Evolutionary conservation across 2,888 invertebrate species (phyloP).

Genomic region (Dugesia japonica): DNA sequence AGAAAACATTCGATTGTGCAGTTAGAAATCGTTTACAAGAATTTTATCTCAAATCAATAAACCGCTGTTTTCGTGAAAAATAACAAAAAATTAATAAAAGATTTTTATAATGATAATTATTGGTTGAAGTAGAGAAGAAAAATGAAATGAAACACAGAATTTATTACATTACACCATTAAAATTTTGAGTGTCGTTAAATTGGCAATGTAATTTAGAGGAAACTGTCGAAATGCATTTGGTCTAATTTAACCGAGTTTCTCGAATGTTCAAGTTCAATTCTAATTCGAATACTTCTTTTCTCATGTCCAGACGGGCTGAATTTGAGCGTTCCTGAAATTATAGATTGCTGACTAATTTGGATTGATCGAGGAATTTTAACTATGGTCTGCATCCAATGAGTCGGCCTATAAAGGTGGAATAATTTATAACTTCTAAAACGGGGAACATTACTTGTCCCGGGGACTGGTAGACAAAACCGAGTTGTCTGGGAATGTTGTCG

Average conservation of each 20-base stretch:
- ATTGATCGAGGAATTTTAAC: not conserved
- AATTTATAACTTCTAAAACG: not conserved
- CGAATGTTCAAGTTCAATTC: not conserved
- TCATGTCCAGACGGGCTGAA: not conserved
- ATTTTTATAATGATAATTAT: too few species aligned
- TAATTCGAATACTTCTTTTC: not conserved
- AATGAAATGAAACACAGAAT: too few species aligned
- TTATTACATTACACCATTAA: too few species aligned
- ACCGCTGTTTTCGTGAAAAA: too few species aligned
- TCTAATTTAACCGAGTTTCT: not conserved
- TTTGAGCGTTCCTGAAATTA: not conserved
- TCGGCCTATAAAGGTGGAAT: not conserved
- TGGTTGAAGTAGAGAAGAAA: too few species aligned
- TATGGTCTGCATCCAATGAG: not conserved
- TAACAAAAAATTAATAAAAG: too few species aligned
- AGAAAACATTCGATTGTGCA: too few species aligned
- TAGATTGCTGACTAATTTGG: not conserved
- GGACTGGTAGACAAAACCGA: not conserved
- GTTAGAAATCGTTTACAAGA: too few species aligned
- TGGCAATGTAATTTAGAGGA: too few species aligned
- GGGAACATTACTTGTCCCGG: not conserved
- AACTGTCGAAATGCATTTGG: slow-evolving; percentile 8
- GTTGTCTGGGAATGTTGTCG: not conserved
- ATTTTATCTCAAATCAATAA: too few species aligned
- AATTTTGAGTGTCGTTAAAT: too few species aligned